Evolutionary conservation across 2,888 invertebrate species (phyloP).

Genomic region (Conchocele bisecta): DNA sequence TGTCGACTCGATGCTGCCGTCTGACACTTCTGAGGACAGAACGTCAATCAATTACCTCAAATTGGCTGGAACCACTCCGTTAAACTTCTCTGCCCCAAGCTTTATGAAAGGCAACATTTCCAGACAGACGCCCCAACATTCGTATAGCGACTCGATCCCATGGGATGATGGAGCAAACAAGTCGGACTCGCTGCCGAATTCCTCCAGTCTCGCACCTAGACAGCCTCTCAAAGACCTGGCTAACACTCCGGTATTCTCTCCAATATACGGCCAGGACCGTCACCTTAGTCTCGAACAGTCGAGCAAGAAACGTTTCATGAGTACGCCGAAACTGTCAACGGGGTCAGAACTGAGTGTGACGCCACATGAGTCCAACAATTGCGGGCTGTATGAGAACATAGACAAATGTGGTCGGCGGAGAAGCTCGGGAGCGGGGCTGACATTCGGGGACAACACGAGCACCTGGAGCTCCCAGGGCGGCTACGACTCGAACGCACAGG

Average conservation of each 20-base stretch:
- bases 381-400: too few species aligned
- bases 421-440: slow-evolving; percentile 11
- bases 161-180: slow-evolving; percentile 51
- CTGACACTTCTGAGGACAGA: slow-evolving; percentile 18
- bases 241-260: slow-evolving; percentile 69
- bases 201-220: slow-evolving; percentile 22
- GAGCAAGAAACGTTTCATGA: slow-evolving; percentile 49
- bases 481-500: too few species aligned
- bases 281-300: slow-evolving; percentile 13
- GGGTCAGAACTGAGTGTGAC: slow-evolving; percentile 30
- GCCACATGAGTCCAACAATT: too few species aligned
- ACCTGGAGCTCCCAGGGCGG: slow-evolving; percentile 53
- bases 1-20: background rate
- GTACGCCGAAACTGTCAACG: slow-evolving; percentile 50
- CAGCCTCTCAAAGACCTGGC: slow-evolving; percentile 66
- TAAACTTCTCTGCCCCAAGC: slow-evolving; percentile 33
- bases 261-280: slow-evolving; percentile 54
- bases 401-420: too few species aligned
- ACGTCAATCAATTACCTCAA: slow-evolving; percentile 43
- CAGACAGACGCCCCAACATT: slow-evolving; percentile 23
- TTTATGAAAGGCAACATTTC: slow-evolving; percentile 17
- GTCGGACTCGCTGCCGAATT: slow-evolving; percentile 24
- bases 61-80: slow-evolving; percentile 36
- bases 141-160: slow-evolving; percentile 52
- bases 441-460: slow-evolving; percentile 38